A percentile compares a stretch with the other conserved stretches of the same genome.
Conservation (phyloP, 2,113 vertebrate species). For the Tachysurus vachellii region DNA sequence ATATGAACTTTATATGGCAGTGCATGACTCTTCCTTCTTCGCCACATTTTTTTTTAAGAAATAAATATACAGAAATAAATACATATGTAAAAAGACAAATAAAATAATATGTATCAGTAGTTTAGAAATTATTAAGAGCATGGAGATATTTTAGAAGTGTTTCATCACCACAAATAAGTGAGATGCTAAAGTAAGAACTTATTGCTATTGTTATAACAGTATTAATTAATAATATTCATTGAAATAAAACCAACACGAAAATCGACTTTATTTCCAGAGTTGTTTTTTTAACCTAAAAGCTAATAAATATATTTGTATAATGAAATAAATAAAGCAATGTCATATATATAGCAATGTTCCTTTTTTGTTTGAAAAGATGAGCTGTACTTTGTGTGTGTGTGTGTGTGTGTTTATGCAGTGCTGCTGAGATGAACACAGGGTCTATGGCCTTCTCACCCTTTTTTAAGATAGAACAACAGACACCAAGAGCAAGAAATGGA, state of each 20-base stretch:
- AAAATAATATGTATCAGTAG: background rate
- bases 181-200: background rate
- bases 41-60: background rate
- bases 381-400: background rate
- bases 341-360: background rate
- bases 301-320: background rate
- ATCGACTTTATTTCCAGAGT: background rate
- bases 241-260: background rate
- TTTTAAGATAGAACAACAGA: background rate
- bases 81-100: background rate
- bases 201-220: background rate
- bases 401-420: background rate
- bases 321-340: background rate
- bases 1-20: background rate
- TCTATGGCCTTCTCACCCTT: conserved; percentile 21
- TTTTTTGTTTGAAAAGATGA: background rate
- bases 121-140: background rate
- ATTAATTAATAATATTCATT: background rate
- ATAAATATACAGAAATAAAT: background rate
- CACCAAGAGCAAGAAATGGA: background rate
- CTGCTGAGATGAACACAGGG: background rate
- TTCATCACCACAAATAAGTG: background rate
- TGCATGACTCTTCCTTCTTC: background rate
- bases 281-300: background rate
- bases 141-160: background rate